A percentile compares a stretch with the other conserved stretches of the same genome.
Conservation (phyloP, 92 coral and sea anemone genomes). For the Palythoa grandis region DNA sequence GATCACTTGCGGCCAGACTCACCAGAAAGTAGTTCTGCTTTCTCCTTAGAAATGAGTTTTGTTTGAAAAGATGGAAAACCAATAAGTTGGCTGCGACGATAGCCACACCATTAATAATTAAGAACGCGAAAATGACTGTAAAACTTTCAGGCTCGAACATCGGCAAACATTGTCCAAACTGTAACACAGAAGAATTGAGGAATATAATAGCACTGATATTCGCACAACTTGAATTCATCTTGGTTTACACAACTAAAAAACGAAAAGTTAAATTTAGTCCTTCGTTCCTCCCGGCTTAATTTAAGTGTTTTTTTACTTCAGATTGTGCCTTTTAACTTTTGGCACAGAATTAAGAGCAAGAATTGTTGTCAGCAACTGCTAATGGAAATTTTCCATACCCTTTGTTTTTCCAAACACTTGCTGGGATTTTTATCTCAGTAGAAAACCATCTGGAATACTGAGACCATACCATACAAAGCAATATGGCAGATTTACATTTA, state of each 20-base stretch:
- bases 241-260: background rate
- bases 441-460: background rate
- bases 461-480: background rate
- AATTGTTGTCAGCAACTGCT: background rate
- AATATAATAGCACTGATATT: background rate
- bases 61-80: constrained; percentile 53
- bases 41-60: constrained; percentile 44
- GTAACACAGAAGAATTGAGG: background rate
- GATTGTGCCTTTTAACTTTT: no score
- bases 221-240: constrained; percentile 9
- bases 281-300: background rate
- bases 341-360: no score
- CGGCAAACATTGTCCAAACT: background rate
- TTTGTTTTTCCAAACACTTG: background rate
- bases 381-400: background rate
- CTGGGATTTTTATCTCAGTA: background rate
- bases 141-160: background rate
- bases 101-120: constrained; percentile 11
- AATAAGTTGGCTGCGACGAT: constrained; percentile 58
- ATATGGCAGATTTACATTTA: background rate
- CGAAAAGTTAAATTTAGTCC: background rate
- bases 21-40: constrained; percentile 68
- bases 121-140: background rate
- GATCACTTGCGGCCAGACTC: constrained; percentile 69
- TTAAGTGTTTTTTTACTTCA: background rate